Base-by-base conservation (phyloP, 2,113 vertebrate genomes). In the Physeter macrocephalus region DNA sequence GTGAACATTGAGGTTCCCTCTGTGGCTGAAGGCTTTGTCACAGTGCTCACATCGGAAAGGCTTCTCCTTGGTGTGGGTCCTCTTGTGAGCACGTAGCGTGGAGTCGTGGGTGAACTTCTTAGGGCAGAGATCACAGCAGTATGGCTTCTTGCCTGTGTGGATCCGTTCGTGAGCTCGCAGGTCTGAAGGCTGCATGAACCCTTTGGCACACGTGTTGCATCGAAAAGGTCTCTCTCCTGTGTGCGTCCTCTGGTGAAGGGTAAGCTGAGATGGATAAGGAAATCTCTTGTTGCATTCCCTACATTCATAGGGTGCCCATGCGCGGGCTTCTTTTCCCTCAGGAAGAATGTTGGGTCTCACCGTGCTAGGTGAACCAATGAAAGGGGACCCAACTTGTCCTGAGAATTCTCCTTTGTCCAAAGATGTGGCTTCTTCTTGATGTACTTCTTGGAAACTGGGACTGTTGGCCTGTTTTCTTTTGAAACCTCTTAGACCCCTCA, bases 101-200 rank as follows among this genome's bases (percentile, higher is more conserved):
- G 77, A 80, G 49, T 36, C 12, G 1, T 36, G 77, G 34, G 77
- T 36, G 77, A 80, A 80, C 12, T 5, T 57, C 77, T 36, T 36
- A 52, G 11, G 34, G 21, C 77, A 80, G 77, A 36, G 1, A 4
- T 57, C 77, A 36, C 77, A 80, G 77, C 77, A 1, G 52, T 57
- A 57, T 13, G 21, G 77, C 77, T 80, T 80, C 34, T 80, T 23
- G 4, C 77, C 77, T 7, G 77, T 80, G 52, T 80, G 77, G 77
- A 80, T 36, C 3, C n/a, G 52, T 52, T 80, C 0, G 0, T 80
- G 77, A 15, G 52, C 77, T 21, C 52, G 52, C 77, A 80, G 52
- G 0, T 80, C 52, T 0, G 52, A 80, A 1, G 0, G 4, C 77
- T 80, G 77, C 0, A 27, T 27, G 77, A 80, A 80, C 6, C 12